Percentiles rank a stretch among this genome's conserved stretches.
phyloP scores from a whole-genome alignment of 2,113 vertebrate species.

The Bubo blakistoni region DNA sequence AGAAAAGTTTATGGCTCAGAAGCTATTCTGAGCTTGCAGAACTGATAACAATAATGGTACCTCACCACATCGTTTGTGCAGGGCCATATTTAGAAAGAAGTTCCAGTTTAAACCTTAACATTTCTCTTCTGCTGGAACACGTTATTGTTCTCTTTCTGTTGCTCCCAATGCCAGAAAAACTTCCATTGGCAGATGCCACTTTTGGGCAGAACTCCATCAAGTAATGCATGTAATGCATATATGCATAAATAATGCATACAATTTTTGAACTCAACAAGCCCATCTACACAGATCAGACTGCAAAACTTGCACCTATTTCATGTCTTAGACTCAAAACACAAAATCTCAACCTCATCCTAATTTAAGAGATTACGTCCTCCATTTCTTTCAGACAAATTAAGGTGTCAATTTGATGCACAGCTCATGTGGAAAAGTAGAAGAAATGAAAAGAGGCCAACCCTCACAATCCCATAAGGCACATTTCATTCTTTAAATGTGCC shows the following conservation, averaged over 20 bases:
- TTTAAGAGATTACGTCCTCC: not conserved
- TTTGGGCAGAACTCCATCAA: not conserved
- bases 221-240: not conserved
- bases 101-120: not conserved
- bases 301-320: not conserved
- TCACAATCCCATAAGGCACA: not conserved
- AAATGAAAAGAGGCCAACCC: not conserved
- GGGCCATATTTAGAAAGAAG: not conserved
- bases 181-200: not conserved
- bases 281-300: not conserved
- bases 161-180: not conserved
- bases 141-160: not conserved
- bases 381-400: not conserved
- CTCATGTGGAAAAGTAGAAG: conserved; percentile 3
- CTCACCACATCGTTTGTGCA: not conserved
- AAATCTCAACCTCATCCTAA: not conserved
- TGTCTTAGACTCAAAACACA: not conserved
- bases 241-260: not conserved
- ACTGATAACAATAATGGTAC: not conserved
- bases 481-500: not conserved
- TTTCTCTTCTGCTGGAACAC: not conserved
- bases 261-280: not conserved
- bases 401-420: not conserved
- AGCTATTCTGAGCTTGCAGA: not conserved
- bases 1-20: not conserved